These are phyloP conservation scores for Endotricha flammealis DNA, from an alignment of 2,888 invertebrate genomes.

Conservation along the genomic window DNA sequence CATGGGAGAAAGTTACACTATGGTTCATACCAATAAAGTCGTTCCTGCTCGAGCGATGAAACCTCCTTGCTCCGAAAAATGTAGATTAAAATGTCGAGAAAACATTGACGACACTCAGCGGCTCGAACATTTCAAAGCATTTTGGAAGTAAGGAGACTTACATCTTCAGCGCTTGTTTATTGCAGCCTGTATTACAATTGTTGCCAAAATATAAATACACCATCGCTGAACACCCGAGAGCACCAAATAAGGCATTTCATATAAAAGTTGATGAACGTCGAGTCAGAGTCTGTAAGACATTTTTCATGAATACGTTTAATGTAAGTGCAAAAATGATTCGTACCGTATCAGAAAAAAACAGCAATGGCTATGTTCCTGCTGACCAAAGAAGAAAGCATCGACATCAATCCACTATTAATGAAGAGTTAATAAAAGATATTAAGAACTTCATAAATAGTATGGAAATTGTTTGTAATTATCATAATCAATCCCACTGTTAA, in stretches of 20 bases:
- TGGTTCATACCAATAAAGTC: slow-evolving; percentile 1
- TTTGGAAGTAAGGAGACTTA: slow-evolving; percentile 5
- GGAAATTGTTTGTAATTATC: slow-evolving; percentile 16
- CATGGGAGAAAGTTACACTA: background rate
- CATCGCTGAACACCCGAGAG: slow-evolving; percentile 1
- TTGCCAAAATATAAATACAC: slow-evolving; percentile 10
- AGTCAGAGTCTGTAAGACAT: slow-evolving; percentile 6
- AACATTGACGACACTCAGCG: slow-evolving; percentile 1
- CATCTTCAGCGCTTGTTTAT: slow-evolving; percentile 8
- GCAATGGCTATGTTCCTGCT: background rate
- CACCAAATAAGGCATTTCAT: slow-evolving; percentile 2
- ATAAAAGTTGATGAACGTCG: background rate
- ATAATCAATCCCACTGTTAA: slow-evolving; percentile 15
- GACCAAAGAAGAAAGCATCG: slow-evolving; percentile 5
- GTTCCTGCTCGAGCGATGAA: slow-evolving; percentile 8
- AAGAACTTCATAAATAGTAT: too few relatives aligned
- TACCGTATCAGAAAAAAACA: background rate
- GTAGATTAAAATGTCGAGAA: slow-evolving; percentile 7
- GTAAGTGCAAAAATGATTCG: slow-evolving; percentile 5
- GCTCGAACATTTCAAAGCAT: slow-evolving; percentile 6
- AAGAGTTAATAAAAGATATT: slow-evolving; percentile 5
- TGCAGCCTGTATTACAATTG: slow-evolving; percentile 2
- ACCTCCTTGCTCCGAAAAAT: slow-evolving; percentile 10
- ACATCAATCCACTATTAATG: slow-evolving; percentile 4
- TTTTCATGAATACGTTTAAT: slow-evolving; percentile 2